Base-by-base conservation (phyloP, 2,888 invertebrate genomes). In the Carcina quercana region DNA sequence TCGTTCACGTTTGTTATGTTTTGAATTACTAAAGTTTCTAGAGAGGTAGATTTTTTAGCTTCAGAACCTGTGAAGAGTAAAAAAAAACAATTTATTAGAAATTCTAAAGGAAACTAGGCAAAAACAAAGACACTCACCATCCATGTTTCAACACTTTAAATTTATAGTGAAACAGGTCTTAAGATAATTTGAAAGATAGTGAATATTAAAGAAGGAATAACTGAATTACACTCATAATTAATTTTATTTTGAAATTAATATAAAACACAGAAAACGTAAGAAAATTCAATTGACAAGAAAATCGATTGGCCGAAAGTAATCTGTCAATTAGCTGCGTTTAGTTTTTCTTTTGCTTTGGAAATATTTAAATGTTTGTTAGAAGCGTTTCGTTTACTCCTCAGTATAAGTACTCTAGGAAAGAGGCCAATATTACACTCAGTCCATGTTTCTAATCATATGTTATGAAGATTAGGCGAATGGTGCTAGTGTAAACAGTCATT, bases 21-120 rank as follows among this genome's bases (percentile, higher is more conserved):
- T 50, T 67, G 70, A 40, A 79, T 74, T 1, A 78, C 69, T 35
- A 82, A 53, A 5, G 65, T 70, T 47, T 82, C 78, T 12, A 79
- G 51, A 12, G 76, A 75, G 33, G 64, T 59, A 37, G 78, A 74
- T 59, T 76, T 78, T 38, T 73, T 78, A 25, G 70, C 56, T 37
- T 75, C 61, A 39, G 64, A 41, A 15, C 70, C 82, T 80, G 62
- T 62, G n/a, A 37, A 20, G 15, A 6, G 5, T 28, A 14, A 20
- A 31, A 24, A 25, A 20, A 1, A 10, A 10, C 22, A 20, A 11
- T n/a, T 15, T 13, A 15, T 12, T 30, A 19, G 13, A 28, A 20
- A 12, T 24, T 24, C 6, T 1, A 24, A n/a, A 8, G 22, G 12
- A 22, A 21, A 20, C 11, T 24, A 11, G 20, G 27, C n/a, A 27